Evolutionary conservation across 2,113 vertebrate species (phyloP), one percentile per base, ranked within the genome.

Genomic region (Tyto alba): DNA sequence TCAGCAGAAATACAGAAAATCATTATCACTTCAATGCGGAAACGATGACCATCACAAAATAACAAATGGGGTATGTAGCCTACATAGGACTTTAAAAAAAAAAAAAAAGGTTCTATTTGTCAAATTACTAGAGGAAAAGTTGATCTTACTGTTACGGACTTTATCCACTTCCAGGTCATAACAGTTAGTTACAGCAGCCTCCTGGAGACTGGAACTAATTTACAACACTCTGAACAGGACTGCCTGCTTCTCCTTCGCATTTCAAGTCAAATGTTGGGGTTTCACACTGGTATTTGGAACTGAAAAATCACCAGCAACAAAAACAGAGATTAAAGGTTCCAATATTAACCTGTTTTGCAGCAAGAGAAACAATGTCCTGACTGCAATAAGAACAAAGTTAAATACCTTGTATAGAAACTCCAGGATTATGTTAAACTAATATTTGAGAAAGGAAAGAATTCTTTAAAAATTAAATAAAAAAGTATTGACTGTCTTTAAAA

Each of bases 141-240:
- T 94, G 95, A 88, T 90, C 85, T 94, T 91, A 60, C 78, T 96
- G 88, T 87, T 85, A 81, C n/a, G 90, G 84, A 79, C 69, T 96
- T 97, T 73, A 95, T 97, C 91, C 96, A 97, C 93, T 97, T 97
- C 94, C 96, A 97, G 95, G 89, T 96, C 95, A 96, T 48, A 96
- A 30, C 94, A 91, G 97, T 98, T 98, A 45, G 62, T 97, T 73
- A 86, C 96, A 90, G 96, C 92, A 76, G 84, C 78, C 90, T 96
- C 32, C 34, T 30, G 60, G 66, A 97, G 97, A 92, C 92, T 97
- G 91, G 93, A 98, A 97, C 96, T 98, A 97, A 97, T 93, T 88
- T 95, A 48, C 91, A 96, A 88, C 92, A 83, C 69, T 77, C 90
- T 59, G 59, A 72, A 18, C 5, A 7, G 93, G 60, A 27, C 85